Percentiles rank a stretch among this genome's conserved stretches.
Evolutionary conservation across 2,797 vertebrate species (phyloP).

Genomic region (Cryptoprocta ferox): DNA sequence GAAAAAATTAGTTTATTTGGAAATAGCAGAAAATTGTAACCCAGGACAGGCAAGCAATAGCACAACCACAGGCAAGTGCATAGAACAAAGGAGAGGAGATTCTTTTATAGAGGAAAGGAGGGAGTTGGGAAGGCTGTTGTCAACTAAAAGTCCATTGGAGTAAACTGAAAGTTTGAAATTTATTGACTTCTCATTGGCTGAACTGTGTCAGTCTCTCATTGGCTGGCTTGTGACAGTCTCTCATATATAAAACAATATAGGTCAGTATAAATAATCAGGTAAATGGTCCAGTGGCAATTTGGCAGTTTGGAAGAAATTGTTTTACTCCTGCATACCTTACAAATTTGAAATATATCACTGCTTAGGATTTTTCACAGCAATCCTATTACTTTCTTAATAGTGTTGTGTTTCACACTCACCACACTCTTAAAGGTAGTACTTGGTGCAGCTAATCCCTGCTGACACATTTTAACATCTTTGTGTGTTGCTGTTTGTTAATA

Average conservation of each 20-base stretch:
- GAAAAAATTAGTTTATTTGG: not conserved
- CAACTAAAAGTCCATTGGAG: not conserved
- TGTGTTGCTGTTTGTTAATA: not conserved
- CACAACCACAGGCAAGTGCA: not conserved
- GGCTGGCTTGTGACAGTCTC: not conserved
- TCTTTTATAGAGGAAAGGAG: not conserved
- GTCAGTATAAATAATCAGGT: not conserved
- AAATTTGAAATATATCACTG: conserved; percentile 20
- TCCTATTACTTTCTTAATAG: not conserved
- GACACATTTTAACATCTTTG: not conserved
- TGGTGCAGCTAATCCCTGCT: not conserved
- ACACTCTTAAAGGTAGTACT: not conserved
- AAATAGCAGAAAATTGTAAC: not conserved
- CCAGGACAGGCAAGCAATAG: not conserved
- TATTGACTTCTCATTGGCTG: not conserved
- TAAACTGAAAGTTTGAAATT: not conserved
- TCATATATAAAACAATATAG: not conserved
- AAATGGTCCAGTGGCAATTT: not conserved
- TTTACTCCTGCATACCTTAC: not conserved
- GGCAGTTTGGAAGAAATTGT: not conserved
- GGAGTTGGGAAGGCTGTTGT: not conserved
- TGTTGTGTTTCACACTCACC: not conserved
- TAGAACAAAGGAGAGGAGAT: not conserved
- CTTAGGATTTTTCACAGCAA: not conserved
- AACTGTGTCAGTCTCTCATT: not conserved